Conservation (phyloP, 2,113 vertebrate genomes). For the Zosterops pallidus region DNA sequence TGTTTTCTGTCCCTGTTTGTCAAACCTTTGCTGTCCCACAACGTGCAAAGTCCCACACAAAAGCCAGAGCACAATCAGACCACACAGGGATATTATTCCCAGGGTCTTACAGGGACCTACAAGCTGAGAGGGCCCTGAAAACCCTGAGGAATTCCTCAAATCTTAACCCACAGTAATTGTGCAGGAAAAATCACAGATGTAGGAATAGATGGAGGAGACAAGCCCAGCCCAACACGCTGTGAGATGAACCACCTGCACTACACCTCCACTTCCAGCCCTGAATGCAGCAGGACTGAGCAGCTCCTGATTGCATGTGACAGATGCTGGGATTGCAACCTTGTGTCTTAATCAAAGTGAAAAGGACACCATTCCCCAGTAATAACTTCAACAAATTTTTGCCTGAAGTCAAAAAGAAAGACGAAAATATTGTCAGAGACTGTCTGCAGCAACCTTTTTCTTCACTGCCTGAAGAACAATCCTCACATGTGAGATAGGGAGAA, state of each 20-base stretch:
- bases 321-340: background rate
- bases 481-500: background rate
- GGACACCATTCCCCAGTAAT: background rate
- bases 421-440: background rate
- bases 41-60: background rate
- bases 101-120: background rate
- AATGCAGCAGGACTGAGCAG: background rate
- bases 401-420: background rate
- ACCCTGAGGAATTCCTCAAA: background rate
- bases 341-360: background rate
- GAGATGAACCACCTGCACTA: background rate
- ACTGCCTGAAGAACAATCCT: background rate
- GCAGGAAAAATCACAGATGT: background rate
- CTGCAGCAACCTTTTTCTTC: background rate
- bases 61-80: background rate
- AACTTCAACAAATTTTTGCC: background rate
- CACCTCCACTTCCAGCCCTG: background rate
- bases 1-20: slow-evolving; percentile 16
- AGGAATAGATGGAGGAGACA: background rate
- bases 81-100: background rate
- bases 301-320: background rate
- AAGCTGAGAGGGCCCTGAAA: background rate
- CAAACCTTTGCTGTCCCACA: background rate
- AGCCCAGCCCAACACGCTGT: background rate
- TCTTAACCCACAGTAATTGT: background rate